phyloP scores from a whole-genome alignment of 2,797 vertebrate genomes.

The Acridotheres tristis region DNA sequence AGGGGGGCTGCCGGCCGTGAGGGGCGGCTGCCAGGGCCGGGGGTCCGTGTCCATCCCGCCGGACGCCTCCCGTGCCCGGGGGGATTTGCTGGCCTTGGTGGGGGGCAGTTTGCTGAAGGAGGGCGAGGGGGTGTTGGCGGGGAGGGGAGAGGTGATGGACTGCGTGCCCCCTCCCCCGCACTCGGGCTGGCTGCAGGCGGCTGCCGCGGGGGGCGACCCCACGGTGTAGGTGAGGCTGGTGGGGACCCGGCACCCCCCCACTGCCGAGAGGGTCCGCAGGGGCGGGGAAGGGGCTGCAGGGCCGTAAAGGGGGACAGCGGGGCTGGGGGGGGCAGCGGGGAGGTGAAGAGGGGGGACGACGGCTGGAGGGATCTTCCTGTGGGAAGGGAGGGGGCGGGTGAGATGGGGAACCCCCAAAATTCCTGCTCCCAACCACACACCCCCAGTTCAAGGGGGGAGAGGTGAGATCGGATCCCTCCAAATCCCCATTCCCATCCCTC shows the following conservation, averaged over 20 bases:
- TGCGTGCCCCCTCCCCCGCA: conserved; percentile 78
- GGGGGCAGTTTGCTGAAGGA: conserved; percentile 78
- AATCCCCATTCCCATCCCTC: not conserved
- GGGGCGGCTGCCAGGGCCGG: conserved; percentile 84
- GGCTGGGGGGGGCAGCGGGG: conserved; percentile 69
- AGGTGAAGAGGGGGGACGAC: conserved; percentile 77
- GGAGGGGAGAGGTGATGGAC: conserved; percentile 77
- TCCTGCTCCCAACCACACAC: not conserved
- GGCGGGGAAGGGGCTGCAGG: conserved; percentile 11
- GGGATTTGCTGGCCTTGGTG: conserved; percentile 83
- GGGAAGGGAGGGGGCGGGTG: not conserved
- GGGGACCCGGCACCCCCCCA: conserved; percentile 27
- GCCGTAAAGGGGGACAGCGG: conserved; percentile 22
- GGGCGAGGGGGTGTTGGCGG: conserved; percentile 70
- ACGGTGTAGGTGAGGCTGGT: conserved; percentile 65
- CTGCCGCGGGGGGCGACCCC: conserved; percentile 73
- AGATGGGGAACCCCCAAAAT: not conserved
- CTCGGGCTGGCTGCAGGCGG: conserved; percentile 77
- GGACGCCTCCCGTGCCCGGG: conserved; percentile 78
- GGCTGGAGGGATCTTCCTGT: conserved; percentile 91
- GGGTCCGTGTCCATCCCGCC: conserved; percentile 53
- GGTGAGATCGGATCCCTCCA: not conserved
- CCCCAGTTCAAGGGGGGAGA: too few relatives aligned
- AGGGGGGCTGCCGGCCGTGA: conserved; percentile 73
- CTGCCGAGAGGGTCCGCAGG: not conserved